Percentiles rank a stretch among this genome's conserved stretches.
Evolutionary conservation across 2,888 invertebrate species (phyloP).

Genomic region (Macrosiphum euphorbiae): DNA sequence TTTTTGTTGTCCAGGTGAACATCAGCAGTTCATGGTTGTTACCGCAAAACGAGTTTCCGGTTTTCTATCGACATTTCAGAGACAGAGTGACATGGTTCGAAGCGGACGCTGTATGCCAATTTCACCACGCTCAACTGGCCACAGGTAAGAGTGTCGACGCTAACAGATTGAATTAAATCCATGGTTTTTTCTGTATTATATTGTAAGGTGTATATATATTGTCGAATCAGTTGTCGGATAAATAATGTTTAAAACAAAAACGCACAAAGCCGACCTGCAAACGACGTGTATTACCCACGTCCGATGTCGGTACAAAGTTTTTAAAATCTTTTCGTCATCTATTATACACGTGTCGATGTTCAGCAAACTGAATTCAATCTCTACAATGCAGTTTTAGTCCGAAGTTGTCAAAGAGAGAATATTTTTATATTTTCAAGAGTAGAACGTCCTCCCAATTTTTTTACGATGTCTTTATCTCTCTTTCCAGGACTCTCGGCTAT

Average conservation of each 20-base stretch:
- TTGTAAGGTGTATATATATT: not conserved
- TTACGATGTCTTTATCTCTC: not conserved
- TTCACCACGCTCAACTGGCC: slow-evolving; percentile 84
- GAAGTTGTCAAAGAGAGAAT: not conserved
- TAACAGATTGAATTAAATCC: not conserved
- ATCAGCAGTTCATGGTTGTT: slow-evolving; percentile 87
- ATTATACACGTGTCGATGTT: not conserved
- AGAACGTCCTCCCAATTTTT: not conserved
- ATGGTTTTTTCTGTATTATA: not conserved
- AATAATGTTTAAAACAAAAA: not conserved
- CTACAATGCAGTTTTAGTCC: not conserved
- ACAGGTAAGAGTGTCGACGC: slow-evolving; percentile 76
- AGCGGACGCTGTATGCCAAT: slow-evolving; percentile 86
- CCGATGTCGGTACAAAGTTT: not conserved
- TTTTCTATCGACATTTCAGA: slow-evolving; percentile 86
- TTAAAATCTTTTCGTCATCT: not conserved
- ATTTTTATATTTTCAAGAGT: not conserved
- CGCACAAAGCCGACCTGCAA: not conserved
- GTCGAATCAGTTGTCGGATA: no score
- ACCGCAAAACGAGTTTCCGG: slow-evolving; percentile 84
- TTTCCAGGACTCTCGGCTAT: not conserved
- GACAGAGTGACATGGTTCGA: slow-evolving; percentile 89
- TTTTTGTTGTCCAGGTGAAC: slow-evolving; percentile 77
- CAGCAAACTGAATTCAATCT: not conserved
- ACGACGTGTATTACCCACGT: not conserved